Conservation (phyloP, 2,113 vertebrate species). For the Atlantisia rogersi region DNA sequence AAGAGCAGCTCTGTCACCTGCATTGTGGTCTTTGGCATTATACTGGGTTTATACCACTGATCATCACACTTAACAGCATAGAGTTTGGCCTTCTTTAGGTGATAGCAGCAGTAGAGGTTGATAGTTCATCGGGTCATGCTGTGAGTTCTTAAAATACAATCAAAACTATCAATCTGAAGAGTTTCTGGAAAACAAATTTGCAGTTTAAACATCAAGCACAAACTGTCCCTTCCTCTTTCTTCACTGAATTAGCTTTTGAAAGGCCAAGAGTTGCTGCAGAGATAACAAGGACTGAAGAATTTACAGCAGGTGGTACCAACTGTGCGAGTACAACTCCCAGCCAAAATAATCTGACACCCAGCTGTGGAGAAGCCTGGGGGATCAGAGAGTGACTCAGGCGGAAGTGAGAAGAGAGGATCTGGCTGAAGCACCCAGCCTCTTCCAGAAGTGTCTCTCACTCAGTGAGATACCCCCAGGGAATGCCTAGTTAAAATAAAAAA, state of each 20-base stretch:
- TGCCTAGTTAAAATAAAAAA: neutral
- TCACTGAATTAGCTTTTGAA: neutral
- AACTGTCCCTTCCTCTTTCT: neutral
- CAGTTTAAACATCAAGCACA: constrained; percentile 26
- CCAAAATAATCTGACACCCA: neutral
- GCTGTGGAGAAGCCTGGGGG: neutral
- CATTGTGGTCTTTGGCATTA: neutral
- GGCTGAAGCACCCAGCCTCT: neutral
- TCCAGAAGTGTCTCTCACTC: neutral
- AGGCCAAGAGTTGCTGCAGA: constrained; percentile 43
- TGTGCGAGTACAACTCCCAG: constrained; percentile 5
- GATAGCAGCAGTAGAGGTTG: neutral
- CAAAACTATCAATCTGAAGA: neutral
- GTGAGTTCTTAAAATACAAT: neutral
- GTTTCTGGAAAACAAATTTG: constrained; percentile 3
- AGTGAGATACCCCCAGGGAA: neutral
- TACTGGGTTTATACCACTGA: neutral
- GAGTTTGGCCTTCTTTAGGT: neutral
- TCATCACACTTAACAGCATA: neutral
- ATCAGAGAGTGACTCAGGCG: neutral
- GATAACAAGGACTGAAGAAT: constrained; percentile 14
- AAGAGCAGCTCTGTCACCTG: neutral
- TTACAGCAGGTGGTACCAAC: constrained; percentile 31
- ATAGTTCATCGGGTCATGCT: neutral
- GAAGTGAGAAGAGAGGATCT: neutral